Evolutionary conservation across 1,140 invertebrate genomes (phyloP), one percentile per base, ranked within the genome.

Genomic region (Latrodectus geometricus): DNA sequence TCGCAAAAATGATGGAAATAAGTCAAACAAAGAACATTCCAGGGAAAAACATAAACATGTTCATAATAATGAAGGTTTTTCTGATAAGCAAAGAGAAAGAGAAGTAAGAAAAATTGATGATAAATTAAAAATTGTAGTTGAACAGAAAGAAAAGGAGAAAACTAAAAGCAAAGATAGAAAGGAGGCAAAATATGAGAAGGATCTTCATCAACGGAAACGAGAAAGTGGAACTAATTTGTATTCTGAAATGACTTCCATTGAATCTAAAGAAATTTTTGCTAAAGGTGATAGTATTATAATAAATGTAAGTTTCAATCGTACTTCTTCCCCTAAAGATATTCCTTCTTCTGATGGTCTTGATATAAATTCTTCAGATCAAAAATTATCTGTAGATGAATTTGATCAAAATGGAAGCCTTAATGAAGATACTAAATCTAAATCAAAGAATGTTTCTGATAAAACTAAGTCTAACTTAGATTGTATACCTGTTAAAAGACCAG

Each of bases 231-330:
- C 65, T 56, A 82, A 54, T 14, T 68, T 80, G 35, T 88, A 88
- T 69, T 49, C 80, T 52, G 87, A 88, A 68, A n/a, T 84, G 21
- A 79, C 87, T 21, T 78, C 87, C 21, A 83, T 90, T 8, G 89
- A 90, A 65, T 90, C 90, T 0, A 97, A 97, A 90, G 96, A 97
- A 91, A 96, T 97, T 0, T 97, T 97, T 90, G 95, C 96, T 0
- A 96, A 96, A 48, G 96, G 96, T 8, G 96, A 97, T 91, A 97
- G 97, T 90, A 97, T 97, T 80, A 92, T 97, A 52, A 96, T 97
- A 0, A 97, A 96, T 90, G 95, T 97, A 9, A 97, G 96, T 91
- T 97, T 97, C 90, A 95, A 91, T 88, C 88, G 90, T 75, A 86
- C 88, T 52, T 69, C 50, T 12, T 84, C 81, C 68, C 86, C 86